Base-by-base conservation (phyloP, 2,888 invertebrate genomes). In the Mythimna lalbum region DNA sequence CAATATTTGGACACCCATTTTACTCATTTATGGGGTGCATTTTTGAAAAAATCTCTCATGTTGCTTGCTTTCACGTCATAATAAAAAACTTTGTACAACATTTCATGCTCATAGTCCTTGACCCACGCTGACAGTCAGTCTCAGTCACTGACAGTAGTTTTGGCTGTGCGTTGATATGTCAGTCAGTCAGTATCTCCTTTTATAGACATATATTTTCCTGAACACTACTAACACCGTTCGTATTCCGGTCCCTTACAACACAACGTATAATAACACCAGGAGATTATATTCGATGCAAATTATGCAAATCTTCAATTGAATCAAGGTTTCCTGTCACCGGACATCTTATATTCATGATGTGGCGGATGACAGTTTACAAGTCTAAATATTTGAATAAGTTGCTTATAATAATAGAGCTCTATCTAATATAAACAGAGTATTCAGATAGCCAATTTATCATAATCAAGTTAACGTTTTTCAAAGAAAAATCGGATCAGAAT, bases 271-370 rank as follows among this genome's bases (percentile, higher is more conserved):
- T 72, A 79, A 70, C 57, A 65, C 69, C 43, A 59, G 61, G 73
- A 68, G 65, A 69, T 72, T 69, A 76, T 61, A 73, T 47, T 56
- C 63, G 87, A 87, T 84, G 90, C 87, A 90, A 92, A 93, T 93
- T 92, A 93, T 93, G 92, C 90, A 93, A 90, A 90, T 89, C 91
- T 92, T 91, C 90, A 91, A 93, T 93, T 93, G 90, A 93, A 93
- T 93, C 92, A 92, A 87, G 88, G 86, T 88, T 83, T 90, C 87
- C 90, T 87, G 90, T 90, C 88, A 86, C 88, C 86, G 88, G 86
- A 87, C 88, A 90, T 85, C 80, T 81, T 87, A 88, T 89, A 90
- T 90, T 89, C 86, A 88, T 80, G 76, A 72, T 75, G 71, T 78
- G 70, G 72, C 63, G 47, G 68, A 68, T 76, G 52, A 67, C 10